Conservation (phyloP, 2,113 vertebrate species). For the Petromus typicus region DNA sequence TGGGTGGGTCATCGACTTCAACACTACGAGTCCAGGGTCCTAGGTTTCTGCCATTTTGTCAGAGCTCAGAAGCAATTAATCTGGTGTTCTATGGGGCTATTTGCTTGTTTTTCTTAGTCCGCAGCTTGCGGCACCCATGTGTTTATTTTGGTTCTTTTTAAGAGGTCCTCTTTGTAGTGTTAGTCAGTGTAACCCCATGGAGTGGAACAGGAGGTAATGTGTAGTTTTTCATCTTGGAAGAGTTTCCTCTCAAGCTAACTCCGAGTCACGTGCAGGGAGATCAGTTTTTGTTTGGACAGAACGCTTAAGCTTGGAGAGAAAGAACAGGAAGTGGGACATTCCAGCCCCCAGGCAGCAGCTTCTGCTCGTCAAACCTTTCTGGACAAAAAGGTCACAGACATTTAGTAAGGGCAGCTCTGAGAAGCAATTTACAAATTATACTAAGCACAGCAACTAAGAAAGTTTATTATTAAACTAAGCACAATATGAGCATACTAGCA, state of each 20-base stretch:
- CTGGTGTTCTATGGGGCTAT: slow-evolving; percentile 49
- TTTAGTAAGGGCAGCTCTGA: slow-evolving; percentile 71
- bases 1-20: neutral
- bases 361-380: slow-evolving; percentile 78
- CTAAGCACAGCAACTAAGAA: slow-evolving; percentile 64
- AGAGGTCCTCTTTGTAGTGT: slow-evolving; percentile 73
- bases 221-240: slow-evolving; percentile 73
- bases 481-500: slow-evolving; percentile 45
- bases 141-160: slow-evolving; percentile 74
- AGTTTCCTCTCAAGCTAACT: slow-evolving; percentile 68
- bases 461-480: slow-evolving; percentile 74
- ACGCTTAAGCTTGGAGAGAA: slow-evolving; percentile 70
- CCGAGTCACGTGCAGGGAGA: slow-evolving; percentile 58
- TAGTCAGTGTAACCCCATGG: slow-evolving; percentile 58
- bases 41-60: neutral
- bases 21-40: neutral
- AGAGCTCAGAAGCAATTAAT: slow-evolving; percentile 39
- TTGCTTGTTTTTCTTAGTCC: slow-evolving; percentile 68
- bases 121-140: slow-evolving; percentile 56
- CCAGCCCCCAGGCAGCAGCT: slow-evolving; percentile 81
- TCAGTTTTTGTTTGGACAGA: slow-evolving; percentile 81
- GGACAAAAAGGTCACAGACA: slow-evolving; percentile 77
- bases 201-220: slow-evolving; percentile 75
- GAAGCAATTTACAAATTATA: slow-evolving; percentile 76
- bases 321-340: slow-evolving; percentile 81